A percentile compares a stretch with the other conserved stretches of the same genome.
Evolutionary conservation across 2,888 invertebrate genomes (phyloP).

Genomic region (Prosopocoilus inquinatus): DNA sequence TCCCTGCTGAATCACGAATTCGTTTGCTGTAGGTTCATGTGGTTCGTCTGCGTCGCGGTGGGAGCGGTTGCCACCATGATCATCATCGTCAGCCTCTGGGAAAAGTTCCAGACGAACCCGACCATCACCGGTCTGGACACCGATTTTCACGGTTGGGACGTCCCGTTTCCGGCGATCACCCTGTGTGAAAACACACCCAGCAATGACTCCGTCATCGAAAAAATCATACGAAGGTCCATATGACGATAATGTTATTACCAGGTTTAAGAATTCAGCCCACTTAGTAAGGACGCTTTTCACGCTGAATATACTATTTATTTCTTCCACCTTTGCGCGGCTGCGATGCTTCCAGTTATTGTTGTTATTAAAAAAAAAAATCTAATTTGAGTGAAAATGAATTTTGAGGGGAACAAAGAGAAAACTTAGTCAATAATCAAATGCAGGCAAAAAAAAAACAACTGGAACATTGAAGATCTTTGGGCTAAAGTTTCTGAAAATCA

Average conservation of each 20-base stretch:
- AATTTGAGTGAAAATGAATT: too few relatives aligned
- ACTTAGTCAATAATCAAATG: too few relatives aligned
- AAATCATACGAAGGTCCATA: constrained; percentile 31
- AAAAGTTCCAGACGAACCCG: constrained; percentile 81
- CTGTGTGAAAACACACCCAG: constrained; percentile 53
- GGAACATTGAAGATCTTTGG: too few relatives aligned
- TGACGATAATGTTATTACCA: background rate
- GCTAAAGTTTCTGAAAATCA: too few relatives aligned
- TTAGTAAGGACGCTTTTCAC: too few relatives aligned
- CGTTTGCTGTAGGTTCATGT: constrained; percentile 62
- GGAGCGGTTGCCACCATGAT: constrained; percentile 71
- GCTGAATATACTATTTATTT: too few relatives aligned
- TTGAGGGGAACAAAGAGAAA: too few relatives aligned
- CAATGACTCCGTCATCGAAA: constrained; percentile 34
- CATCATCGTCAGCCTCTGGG: constrained; percentile 76
- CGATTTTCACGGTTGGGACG: constrained; percentile 78
- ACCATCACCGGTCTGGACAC: constrained; percentile 79
- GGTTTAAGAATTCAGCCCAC: background rate
- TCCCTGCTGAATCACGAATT: too few relatives aligned
- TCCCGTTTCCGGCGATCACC: constrained; percentile 72
- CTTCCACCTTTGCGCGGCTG: too few relatives aligned
- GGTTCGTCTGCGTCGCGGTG: constrained; percentile 70
- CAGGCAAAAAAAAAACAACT: too few relatives aligned
- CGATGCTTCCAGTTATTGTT: too few relatives aligned
- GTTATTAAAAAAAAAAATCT: too few relatives aligned